Evolutionary conservation across 1,140 invertebrate species (phyloP), one percentile per base, ranked within the genome.

Genomic region (Andricus grossulariae): DNA sequence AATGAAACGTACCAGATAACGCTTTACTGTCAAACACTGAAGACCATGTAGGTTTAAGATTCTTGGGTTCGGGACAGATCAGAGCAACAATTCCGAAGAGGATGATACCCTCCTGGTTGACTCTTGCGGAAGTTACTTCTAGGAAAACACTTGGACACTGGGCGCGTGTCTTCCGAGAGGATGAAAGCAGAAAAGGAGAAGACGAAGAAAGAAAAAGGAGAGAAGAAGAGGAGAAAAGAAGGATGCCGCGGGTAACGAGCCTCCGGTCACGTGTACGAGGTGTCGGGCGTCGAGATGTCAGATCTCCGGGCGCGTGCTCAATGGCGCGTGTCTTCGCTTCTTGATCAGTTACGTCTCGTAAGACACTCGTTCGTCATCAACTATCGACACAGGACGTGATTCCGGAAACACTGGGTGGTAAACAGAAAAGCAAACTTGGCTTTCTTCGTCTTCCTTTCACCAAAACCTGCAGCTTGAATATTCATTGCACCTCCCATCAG

Each of bases 181-280:
- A 76, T 8, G 49, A 19, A 54, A 45, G 74, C 71, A 73, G 45
- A 72, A 77, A 78, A 73, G 57, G 60, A 50, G 39, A 49, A 50
- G 55, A 51, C 15, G 32, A 25, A 66, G 25, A 73, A 54, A 76
- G 50, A 73, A 71, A 82, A 73, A 52, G 72, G 10, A 19, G 32
- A 76, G 80, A 66, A 51, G 21, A 21, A 18, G 55, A 51, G 75
- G 75, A 55, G 72, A 79, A 81, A 79, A 76, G 71, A 78, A 83
- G 81, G 79, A 78, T 78, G 79, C 76, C 80, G 73, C 78, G 77
- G 88, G 86, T 89, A 89, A 89, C 89, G 89, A 87, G 75, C 85
- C 85, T 85, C 81, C 81, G 88, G 88, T 90, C 89, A 90, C 90
- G 89, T 91, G 90, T 91, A 90, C 89, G 85, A n/a, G 60, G 60